Evolutionary conservation across 2,113 vertebrate species (phyloP).

Genomic region (Poecilia latipinna): DNA sequence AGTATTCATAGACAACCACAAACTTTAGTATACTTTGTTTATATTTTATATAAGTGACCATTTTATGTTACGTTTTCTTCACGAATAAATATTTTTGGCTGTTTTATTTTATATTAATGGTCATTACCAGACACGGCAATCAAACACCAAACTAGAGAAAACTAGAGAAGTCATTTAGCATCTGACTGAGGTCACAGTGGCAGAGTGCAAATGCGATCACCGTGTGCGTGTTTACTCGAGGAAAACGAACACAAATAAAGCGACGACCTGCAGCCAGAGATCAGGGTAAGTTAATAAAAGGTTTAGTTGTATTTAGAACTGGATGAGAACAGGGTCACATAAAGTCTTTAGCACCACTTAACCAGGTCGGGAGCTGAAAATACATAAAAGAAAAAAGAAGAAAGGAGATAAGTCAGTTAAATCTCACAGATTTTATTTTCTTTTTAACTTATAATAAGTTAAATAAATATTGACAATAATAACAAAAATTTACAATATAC

Average conservation of each 20-base stretch:
- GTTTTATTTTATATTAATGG: no score
- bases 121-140: no score
- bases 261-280: not conserved
- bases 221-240: not conserved
- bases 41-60: no score
- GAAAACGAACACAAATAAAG: conserved; percentile 5
- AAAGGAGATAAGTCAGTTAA: not conserved
- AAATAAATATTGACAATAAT: not conserved
- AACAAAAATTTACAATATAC: not conserved
- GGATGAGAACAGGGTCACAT: conserved; percentile 2
- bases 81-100: no score
- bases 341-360: conserved; percentile 27
- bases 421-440: no score
- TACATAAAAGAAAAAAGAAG: conserved; percentile 43
- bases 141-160: not conserved
- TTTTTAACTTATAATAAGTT: not conserved
- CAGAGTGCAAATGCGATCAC: not conserved
- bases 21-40: no score
- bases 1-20: no score
- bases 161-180: not conserved
- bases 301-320: conserved; percentile 40
- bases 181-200: not conserved
- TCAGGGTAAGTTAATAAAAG: conserved; percentile 28
- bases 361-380: conserved; percentile 48
- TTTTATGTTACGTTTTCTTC: no score